Conservation (phyloP, 2,113 vertebrate species). For the Petroica traversi region DNA sequence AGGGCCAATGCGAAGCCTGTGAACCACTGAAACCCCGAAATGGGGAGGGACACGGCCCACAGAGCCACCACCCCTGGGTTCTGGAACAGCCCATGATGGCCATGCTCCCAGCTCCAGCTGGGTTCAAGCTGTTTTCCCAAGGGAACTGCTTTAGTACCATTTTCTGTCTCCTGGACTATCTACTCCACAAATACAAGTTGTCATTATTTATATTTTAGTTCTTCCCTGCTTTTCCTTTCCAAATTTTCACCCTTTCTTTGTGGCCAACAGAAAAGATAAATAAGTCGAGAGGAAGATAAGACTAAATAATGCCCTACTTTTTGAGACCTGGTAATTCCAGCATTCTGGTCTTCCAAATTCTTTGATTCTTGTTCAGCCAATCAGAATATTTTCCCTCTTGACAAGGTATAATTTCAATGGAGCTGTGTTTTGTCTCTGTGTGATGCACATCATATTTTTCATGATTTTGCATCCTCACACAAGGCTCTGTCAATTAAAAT, state of each 20-base stretch:
- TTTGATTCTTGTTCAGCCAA: conserved; percentile 41
- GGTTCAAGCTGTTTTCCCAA: neutral
- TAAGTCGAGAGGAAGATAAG: neutral
- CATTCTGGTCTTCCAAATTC: conserved; percentile 34
- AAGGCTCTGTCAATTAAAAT: conserved; percentile 59
- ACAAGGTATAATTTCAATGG: conserved; percentile 55
- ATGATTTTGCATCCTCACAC: conserved; percentile 43
- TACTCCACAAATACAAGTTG: neutral
- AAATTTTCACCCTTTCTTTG: neutral
- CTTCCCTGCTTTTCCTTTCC: neutral
- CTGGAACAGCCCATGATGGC: neutral
- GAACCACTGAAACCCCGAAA: neutral
- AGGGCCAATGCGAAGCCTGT: neutral
- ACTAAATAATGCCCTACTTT: neutral
- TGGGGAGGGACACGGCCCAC: neutral
- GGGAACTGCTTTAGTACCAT: neutral
- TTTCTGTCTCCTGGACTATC: neutral
- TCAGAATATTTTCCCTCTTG: conserved; percentile 46
- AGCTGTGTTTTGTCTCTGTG: conserved; percentile 30
- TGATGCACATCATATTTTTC: conserved; percentile 49
- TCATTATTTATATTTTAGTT: neutral
- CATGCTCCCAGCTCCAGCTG: fast-evolving
- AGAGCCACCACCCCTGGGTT: neutral
- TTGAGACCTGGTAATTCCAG: conserved; percentile 30
- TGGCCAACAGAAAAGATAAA: neutral